A percentile compares a stretch with the other conserved stretches of the same genome.
These are phyloP conservation scores for Apistogramma diplotaenia DNA, from an alignment of 2,113 vertebrate species.

Conservation along the genomic window DNA sequence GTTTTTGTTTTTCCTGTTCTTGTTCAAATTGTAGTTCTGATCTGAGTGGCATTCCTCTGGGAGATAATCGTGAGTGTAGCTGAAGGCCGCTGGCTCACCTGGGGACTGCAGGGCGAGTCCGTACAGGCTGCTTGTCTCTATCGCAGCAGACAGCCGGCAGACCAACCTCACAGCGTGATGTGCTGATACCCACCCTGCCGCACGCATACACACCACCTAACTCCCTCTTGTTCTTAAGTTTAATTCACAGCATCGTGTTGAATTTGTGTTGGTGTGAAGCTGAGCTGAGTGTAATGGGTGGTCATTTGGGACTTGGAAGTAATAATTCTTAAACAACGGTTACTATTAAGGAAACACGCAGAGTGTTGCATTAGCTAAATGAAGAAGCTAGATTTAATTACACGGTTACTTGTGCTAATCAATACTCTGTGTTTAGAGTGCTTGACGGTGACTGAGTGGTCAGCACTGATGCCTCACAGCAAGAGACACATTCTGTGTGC, in stretches of 20 bases:
- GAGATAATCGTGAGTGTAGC: constrained; percentile 49
- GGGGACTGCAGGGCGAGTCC: constrained; percentile 49
- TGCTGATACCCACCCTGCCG: constrained; percentile 22
- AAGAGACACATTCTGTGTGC: neutral
- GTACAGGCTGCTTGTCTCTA: constrained; percentile 37
- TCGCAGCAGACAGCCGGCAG: constrained; percentile 23
- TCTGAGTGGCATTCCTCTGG: constrained; percentile 57
- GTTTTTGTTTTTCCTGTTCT: neutral
- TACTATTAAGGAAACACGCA: neutral
- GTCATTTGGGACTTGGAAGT: neutral
- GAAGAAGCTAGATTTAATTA: neutral
- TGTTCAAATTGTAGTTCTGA: constrained; percentile 17
- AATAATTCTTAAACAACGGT: neutral
- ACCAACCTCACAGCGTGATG: constrained; percentile 38
- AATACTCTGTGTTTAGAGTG: neutral
- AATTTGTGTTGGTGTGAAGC: neutral
- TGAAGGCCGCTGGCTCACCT: constrained; percentile 41
- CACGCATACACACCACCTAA: constrained; percentile 9
- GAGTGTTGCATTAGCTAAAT: neutral
- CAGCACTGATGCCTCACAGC: neutral
- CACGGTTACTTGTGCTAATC: neutral
- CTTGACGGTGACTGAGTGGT: neutral
- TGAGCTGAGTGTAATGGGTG: neutral
- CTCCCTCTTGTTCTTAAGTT: neutral
- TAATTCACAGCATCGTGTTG: neutral